Conservation (phyloP, 1,140 invertebrate species). For the Solenopsis fugax region DNA sequence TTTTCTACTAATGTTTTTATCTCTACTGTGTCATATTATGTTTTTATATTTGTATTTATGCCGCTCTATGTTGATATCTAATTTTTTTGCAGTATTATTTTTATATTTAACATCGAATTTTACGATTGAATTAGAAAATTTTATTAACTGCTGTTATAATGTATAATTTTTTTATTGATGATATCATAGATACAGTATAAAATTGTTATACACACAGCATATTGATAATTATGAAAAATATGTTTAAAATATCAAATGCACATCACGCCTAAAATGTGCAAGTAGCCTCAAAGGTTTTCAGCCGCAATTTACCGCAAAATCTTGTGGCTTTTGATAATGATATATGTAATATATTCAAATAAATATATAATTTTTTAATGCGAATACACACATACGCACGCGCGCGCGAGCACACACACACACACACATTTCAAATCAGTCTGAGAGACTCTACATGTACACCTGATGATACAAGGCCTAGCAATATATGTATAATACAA, state of each 20-base stretch:
- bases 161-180: conserved; percentile 34
- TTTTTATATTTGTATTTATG: background rate
- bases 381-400: background rate
- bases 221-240: conserved; percentile 34
- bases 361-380: background rate
- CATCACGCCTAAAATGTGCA: conserved; percentile 28
- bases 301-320: no score
- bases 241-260: conserved; percentile 41
- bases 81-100: background rate
- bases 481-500: conserved; percentile 6
- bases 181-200: conserved; percentile 49
- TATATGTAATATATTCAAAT: background rate
- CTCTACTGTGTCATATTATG: background rate
- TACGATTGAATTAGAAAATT: background rate
- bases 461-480: background rate
- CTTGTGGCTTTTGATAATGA: no score
- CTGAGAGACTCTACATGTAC: background rate
- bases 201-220: conserved; percentile 31
- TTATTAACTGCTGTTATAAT: background rate
- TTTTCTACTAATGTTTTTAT: no score
- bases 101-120: conserved; percentile 6
- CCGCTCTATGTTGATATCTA: no score
- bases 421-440: background rate
- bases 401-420: no score
- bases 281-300: conserved; percentile 1